Conservation (phyloP, 2,797 vertebrate species). For the Phoeniculus purpureus region DNA sequence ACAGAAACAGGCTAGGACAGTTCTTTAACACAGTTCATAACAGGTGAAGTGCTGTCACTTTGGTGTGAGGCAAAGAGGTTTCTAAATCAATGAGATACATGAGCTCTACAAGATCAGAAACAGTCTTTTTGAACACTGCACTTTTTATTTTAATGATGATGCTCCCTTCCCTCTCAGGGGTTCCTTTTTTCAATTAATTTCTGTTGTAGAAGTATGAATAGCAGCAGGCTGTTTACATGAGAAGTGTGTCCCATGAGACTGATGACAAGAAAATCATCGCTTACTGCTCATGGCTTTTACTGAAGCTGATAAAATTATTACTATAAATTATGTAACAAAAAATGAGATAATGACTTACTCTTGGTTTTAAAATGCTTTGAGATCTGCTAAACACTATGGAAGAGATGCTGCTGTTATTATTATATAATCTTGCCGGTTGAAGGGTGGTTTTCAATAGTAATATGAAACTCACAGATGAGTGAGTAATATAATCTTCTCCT, state of each 20-base stretch:
- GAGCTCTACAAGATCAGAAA: not conserved
- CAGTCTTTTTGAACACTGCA: not conserved
- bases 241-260: slow-evolving; percentile 23
- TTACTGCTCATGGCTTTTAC: slow-evolving; percentile 54
- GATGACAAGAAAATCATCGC: slow-evolving; percentile 47
- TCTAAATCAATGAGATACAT: not conserved
- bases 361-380: slow-evolving; percentile 32
- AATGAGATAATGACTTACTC: slow-evolving; percentile 8
- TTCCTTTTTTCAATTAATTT: slow-evolving; percentile 57
- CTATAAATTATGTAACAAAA: slow-evolving; percentile 44
- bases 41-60: not conserved
- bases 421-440: not conserved
- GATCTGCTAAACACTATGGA: slow-evolving; percentile 5
- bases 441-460: not conserved
- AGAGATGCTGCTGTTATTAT: not conserved
- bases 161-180: slow-evolving; percentile 15
- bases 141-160: slow-evolving; percentile 38
- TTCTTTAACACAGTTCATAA: not conserved
- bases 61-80: not conserved
- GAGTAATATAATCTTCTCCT: not conserved
- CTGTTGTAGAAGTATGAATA: slow-evolving; percentile 26
- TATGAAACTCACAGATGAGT: not conserved
- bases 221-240: slow-evolving; percentile 52
- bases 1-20: not conserved
- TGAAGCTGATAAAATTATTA: slow-evolving; percentile 50